Conservation (phyloP, 2,888 invertebrate species). For the Leptogaster cylindrica region DNA sequence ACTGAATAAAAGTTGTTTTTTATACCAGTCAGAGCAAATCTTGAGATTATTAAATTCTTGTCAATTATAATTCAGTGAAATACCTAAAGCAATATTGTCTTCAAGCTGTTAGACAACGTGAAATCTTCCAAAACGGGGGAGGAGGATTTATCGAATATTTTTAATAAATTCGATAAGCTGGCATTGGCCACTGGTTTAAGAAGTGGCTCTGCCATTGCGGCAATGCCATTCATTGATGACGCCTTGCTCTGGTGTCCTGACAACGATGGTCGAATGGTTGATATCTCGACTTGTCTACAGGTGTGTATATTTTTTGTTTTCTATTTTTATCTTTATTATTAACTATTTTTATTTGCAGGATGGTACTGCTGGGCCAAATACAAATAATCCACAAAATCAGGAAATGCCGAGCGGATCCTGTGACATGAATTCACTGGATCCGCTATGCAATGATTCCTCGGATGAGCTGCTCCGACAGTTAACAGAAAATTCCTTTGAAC, state of each 20-base stretch:
- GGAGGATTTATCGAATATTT: slow-evolving; percentile 35
- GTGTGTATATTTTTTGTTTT: slow-evolving; percentile 61
- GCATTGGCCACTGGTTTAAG: slow-evolving; percentile 61
- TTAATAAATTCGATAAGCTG: slow-evolving; percentile 54
- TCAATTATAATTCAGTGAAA: not conserved
- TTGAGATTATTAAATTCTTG: not conserved
- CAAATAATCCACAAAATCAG: slow-evolving; percentile 47
- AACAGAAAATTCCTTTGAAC: slow-evolving; percentile 83
- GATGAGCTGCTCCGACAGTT: slow-evolving; percentile 83
- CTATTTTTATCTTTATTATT: not conserved
- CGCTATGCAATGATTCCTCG: slow-evolving; percentile 67
- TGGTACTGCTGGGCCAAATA: slow-evolving; percentile 53
- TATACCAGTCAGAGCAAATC: too few species aligned
- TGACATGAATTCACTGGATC: slow-evolving; percentile 58
- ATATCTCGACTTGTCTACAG: slow-evolving; percentile 86
- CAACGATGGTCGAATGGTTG: slow-evolving; percentile 94
- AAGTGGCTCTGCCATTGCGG: slow-evolving; percentile 66
- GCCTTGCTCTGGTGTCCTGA: slow-evolving; percentile 93
- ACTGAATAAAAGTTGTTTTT: slow-evolving; percentile 31
- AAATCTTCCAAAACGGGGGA: slow-evolving; percentile 14
- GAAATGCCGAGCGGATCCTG: slow-evolving; percentile 53
- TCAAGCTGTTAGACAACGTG: slow-evolving; percentile 12
- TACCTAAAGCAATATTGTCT: too few species aligned
- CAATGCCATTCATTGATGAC: slow-evolving; percentile 97
- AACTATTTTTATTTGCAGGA: slow-evolving; percentile 44